Conservation (phyloP, 2,888 invertebrate species). For the Drosophila anomalipes region DNA sequence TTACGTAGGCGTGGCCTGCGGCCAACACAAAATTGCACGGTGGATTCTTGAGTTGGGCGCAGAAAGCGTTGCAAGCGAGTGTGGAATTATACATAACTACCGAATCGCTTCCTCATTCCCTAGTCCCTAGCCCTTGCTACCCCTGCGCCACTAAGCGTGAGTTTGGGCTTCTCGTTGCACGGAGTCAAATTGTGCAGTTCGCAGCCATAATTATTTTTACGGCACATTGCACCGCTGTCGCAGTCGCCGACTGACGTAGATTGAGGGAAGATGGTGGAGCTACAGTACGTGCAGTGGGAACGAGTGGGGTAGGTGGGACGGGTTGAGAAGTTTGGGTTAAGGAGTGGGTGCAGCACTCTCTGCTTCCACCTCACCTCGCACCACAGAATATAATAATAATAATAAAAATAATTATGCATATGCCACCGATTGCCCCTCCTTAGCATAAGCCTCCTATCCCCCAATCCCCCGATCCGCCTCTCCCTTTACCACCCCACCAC, state of each 20-base stretch:
- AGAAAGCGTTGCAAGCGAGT: slow-evolving; percentile 58
- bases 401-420: slow-evolving; percentile 81
- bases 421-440: slow-evolving; percentile 54
- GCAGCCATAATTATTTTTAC: slow-evolving; percentile 81
- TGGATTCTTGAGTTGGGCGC: slow-evolving; percentile 47
- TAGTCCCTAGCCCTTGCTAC: not conserved
- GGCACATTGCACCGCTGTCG: slow-evolving; percentile 73
- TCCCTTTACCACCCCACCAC: slow-evolving; percentile 3
- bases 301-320: not conserved
- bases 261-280: not conserved
- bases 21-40: slow-evolving; percentile 61
- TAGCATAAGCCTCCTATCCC: not conserved
- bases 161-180: slow-evolving; percentile 20
- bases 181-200: slow-evolving; percentile 75
- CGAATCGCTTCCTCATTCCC: slow-evolving; percentile 4
- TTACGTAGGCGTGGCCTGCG: slow-evolving; percentile 62
- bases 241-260: slow-evolving; percentile 5
- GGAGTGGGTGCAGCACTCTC: slow-evolving; percentile 60
- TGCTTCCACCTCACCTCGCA: slow-evolving; percentile 11
- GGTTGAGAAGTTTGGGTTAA: not conserved
- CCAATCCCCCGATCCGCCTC: not conserved
- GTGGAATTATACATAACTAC: slow-evolving; percentile 48
- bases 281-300: not conserved
- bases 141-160: slow-evolving; percentile 5
- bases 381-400: slow-evolving; percentile 77